Evolutionary conservation across 2,888 invertebrate genomes (phyloP).

Genomic region (Parelbella ahira): DNA sequence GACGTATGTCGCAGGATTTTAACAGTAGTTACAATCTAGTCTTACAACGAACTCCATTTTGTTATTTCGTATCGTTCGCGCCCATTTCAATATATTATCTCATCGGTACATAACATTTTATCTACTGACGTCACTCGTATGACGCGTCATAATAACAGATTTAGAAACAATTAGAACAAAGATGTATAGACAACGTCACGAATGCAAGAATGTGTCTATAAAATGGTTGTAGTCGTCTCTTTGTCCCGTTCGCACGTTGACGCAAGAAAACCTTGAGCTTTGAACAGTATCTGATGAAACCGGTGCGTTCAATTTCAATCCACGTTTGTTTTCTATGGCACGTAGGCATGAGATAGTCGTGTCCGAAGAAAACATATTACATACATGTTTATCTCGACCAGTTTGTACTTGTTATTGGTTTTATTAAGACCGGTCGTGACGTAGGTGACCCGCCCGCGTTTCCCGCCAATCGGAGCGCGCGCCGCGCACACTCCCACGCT

Average conservation of each 20-base stretch:
- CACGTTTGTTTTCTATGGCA: slow-evolving; percentile 24
- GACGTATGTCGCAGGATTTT: no score
- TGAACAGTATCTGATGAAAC: slow-evolving; percentile 45
- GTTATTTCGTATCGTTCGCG: no score
- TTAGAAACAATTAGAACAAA: no score
- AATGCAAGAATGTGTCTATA: no score
- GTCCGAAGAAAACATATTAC: no score
- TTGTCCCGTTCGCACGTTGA: slow-evolving; percentile 33
- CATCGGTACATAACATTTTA: no score
- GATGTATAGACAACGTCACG: no score
- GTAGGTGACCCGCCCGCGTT: slow-evolving; percentile 64
- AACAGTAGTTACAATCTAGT: no score
- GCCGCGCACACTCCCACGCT: slow-evolving; percentile 54
- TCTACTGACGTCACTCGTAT: no score
- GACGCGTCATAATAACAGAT: no score
- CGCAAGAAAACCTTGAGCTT: slow-evolving; percentile 53
- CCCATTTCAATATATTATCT: no score
- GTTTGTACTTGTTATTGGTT: slow-evolving; percentile 1
- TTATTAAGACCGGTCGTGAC: slow-evolving; percentile 9
- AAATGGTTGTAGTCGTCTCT: neutral
- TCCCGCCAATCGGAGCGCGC: slow-evolving; percentile 59
- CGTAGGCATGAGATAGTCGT: slow-evolving; percentile 3
- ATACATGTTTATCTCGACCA: neutral
- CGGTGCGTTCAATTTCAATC: slow-evolving; percentile 26
- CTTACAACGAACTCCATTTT: no score